Conservation (phyloP, 2,888 invertebrate species). For the Rhaphigaster nebulosa region DNA sequence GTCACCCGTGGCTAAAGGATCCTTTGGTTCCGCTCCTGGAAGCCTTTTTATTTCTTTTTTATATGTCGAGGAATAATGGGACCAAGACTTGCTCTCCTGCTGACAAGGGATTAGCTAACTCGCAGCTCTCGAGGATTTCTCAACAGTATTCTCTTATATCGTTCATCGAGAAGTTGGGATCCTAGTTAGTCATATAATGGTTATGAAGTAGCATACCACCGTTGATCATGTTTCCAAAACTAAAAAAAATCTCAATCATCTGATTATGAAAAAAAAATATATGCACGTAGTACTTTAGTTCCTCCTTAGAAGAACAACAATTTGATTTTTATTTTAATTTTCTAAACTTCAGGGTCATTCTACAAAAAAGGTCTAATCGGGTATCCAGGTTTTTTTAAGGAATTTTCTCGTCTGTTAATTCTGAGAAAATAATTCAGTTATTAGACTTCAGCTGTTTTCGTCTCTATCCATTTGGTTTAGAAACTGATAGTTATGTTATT, state of each 20-base stretch:
- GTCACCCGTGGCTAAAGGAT: neutral
- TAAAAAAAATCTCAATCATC: too few relatives aligned
- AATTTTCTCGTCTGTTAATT: too few relatives aligned
- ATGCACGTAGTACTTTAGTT: too few relatives aligned
- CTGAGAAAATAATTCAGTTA: too few relatives aligned
- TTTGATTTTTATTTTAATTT: too few relatives aligned
- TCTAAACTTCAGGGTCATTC: too few relatives aligned
- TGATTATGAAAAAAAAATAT: neutral
- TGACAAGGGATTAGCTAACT: neutral
- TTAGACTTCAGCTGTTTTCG: too few relatives aligned
- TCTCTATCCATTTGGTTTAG: too few relatives aligned
- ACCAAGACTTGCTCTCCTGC: neutral
- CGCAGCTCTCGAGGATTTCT: neutral
- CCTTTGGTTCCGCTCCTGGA: constrained; percentile 2
- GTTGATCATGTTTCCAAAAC: neutral
- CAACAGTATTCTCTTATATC: neutral
- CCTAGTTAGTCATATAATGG: neutral
- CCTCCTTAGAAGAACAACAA: too few relatives aligned
- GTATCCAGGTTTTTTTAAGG: too few relatives aligned
- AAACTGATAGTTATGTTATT: too few relatives aligned
- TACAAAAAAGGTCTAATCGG: too few relatives aligned
- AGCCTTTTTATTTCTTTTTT: neutral
- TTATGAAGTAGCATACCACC: neutral
- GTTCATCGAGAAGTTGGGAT: neutral
- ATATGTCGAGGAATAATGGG: constrained; percentile 1